Base-by-base conservation (phyloP, 2,113 vertebrate genomes). In the Gavia stellata region DNA sequence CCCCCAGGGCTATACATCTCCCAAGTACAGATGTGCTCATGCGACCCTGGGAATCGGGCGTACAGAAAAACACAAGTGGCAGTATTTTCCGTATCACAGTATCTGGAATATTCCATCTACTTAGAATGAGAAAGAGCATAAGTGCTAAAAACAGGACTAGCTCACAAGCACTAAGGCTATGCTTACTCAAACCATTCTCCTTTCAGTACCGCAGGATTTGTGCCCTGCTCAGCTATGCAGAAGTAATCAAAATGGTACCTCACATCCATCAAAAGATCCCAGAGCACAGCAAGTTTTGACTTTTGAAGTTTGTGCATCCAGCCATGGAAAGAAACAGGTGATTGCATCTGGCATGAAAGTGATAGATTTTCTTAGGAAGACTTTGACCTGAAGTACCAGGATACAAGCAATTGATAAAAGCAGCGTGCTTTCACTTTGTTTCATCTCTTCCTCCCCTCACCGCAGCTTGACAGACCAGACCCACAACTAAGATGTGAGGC, bases 191-290 rank as follows among this genome's bases (percentile, higher is more conserved):
- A 40, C 7, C 71, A 12, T 71, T 45, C 74, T 28, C 42, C 50
- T 38, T 18, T 17, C 75, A 6, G 71, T 4, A 20, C 14, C 67
- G 24, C 59, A 17, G 88, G 66, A 80, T 81, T 2, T 5, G 49
- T 38, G 82, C 86, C 91, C 82, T 65, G 82, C 92, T 80, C 92
- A 72, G 90, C 74, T 52, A 44, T 9, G 67, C 91, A 88, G 83
- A 55, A 70, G 58, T 33, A 29, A 86, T 62, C 86, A 75, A 67
- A 53, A 90, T 15, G 42, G 67, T 44, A n/a, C 88, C 73, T 71
- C 12, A 9, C 72, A 94, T 28, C 68, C 15, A 3, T 55, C 94
- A 42, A 3, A 20, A 66, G 42, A 33, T 16, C 82, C 33, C 78
- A 85, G 71, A 49, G 58, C 4, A 38, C 47, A 68, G 88, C 55